phyloP scores from a whole-genome alignment of 2,797 vertebrate species.

The Petrocephalus schoutedeni region DNA sequence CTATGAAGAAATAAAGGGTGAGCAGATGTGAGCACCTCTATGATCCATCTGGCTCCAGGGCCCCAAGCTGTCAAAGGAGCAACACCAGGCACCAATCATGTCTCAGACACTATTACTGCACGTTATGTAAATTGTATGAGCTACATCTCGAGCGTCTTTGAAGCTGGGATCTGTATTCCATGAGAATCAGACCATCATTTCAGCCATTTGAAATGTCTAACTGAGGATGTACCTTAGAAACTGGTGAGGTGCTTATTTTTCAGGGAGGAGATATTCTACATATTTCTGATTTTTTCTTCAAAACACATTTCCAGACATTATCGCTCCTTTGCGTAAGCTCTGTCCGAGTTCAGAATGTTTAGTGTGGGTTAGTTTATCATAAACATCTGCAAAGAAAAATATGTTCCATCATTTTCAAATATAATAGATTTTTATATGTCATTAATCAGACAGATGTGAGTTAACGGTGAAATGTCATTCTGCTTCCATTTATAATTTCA shows the following conservation, averaged over 20 bases:
- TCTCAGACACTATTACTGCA: neutral
- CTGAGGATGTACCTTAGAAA: neutral
- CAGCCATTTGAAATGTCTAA: neutral
- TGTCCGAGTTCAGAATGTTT: neutral
- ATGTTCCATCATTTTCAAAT: neutral
- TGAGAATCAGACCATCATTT: neutral
- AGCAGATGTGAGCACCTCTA: slow-evolving; percentile 1
- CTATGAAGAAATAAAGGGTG: neutral
- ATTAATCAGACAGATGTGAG: neutral
- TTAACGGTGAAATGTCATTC: neutral
- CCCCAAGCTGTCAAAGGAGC: neutral
- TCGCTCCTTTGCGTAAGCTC: neutral
- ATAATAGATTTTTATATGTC: neutral
- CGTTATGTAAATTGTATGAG: slow-evolving; percentile 4
- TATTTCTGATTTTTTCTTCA: neutral
- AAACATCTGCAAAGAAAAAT: neutral
- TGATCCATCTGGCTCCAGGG: neutral
- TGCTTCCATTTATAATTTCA: neutral
- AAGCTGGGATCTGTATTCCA: neutral
- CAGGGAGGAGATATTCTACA: neutral
- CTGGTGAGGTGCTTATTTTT: neutral
- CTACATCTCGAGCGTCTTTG: neutral
- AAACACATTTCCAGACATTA: neutral
- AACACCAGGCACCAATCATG: neutral
- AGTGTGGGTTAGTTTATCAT: neutral